Evolutionary conservation across 2,888 invertebrate species (phyloP), one percentile per base, ranked within the genome.

Genomic region (Bombylius major): DNA sequence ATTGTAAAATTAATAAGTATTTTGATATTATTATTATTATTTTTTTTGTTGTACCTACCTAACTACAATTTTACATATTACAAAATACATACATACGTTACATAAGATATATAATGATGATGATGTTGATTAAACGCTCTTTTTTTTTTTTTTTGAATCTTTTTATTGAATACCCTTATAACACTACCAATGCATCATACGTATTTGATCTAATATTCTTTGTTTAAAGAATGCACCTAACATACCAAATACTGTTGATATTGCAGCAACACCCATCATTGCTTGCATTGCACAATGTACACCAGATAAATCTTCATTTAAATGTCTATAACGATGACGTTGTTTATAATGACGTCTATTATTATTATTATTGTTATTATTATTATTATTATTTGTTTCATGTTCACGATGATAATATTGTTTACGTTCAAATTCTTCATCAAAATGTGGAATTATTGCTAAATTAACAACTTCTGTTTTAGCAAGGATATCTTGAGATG

Each of bases 111-210:
- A 4, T 42, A 11, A 4, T 11, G 4, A 42, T 8, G 11, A 11
- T 42, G 5, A 11, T 11, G 12, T 23, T 23, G 23, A 23, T 23
- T 23, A 23, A 2, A 23, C 23, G 23, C 23, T 23, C 23, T 3
- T 23, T 23, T 23, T 23, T 11, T 42, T 11, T 42, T n/a, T n/a
- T n/a, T n/a, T n/a, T n/a, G n/a, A 42, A 42, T 11, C 11, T 11
- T 62, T 60, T 59, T 65, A 60, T 61, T 63, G 67, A 68, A 67
- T 67, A 70, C 69, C 68, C 68, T 65, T 72, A 65, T 68, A 69
- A 69, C 72, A 71, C 73, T 73, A 75, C 74, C 74, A 75, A 67
- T 75, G 73, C 73, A 75, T 72, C 56, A 72, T 60, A 39, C 72
- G 70, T 60, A 74, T 66, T 63, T 75, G 72, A 66, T 75, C 72